These are phyloP conservation scores for Dendronephthya gigantea DNA, from an alignment of 64 coral and sea anemone genomes.

Conservation along the genomic window DNA sequence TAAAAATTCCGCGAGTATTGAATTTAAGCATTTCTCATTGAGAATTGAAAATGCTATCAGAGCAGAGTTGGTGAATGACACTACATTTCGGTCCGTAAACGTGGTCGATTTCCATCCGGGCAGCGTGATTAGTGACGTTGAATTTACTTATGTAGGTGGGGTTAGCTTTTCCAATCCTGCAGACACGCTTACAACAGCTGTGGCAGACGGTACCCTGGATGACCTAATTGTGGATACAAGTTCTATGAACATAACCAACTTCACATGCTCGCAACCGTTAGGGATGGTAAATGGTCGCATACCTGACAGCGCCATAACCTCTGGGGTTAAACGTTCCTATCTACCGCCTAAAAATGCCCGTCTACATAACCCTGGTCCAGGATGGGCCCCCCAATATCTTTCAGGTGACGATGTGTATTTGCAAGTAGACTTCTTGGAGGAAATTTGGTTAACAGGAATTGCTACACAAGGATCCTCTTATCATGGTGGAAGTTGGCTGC, in stretches of 20 bases:
- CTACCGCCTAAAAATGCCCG: not conserved
- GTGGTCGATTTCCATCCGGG: conserved; percentile 26
- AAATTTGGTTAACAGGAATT: not conserved
- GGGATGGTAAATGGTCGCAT: conserved; percentile 48
- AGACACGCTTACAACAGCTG: conserved; percentile 7
- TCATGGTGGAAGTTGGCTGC: not conserved
- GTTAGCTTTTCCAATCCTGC: conserved; percentile 5
- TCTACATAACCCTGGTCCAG: not conserved
- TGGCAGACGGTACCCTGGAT: conserved; percentile 22
- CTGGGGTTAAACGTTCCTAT: not conserved
- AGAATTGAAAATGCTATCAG: conserved; percentile 21
- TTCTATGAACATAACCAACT: conserved; percentile 19
- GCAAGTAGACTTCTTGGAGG: not conserved
- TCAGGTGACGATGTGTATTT: not conserved
- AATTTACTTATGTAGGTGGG: conserved; percentile 27
- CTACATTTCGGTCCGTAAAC: conserved; percentile 29
- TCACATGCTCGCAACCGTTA: conserved; percentile 38
- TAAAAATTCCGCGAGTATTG: not conserved
- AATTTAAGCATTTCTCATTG: conserved; percentile 25
- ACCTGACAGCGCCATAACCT: conserved; percentile 22
- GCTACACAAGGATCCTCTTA: conserved; percentile 7
- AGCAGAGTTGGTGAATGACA: conserved; percentile 23
- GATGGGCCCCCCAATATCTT: not conserved
- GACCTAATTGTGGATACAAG: conserved; percentile 14
- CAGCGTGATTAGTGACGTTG: conserved; percentile 31